These are phyloP conservation scores for Hyposoter didymator DNA, from an alignment of 2,888 invertebrate species.

Conservation along the genomic window DNA sequence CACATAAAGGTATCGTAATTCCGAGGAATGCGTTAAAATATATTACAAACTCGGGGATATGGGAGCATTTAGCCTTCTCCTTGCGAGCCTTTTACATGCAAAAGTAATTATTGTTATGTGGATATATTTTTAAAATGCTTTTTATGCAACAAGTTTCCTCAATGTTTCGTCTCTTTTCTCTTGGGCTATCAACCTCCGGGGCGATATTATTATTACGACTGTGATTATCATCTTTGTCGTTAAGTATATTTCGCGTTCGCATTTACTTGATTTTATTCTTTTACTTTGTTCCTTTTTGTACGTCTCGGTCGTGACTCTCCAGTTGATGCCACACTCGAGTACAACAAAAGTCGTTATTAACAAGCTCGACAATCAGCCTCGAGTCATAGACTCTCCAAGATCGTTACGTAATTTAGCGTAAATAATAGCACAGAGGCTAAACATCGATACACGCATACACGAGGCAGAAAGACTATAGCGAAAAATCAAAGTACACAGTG, in stretches of 20 bases:
- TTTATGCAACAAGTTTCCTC: constrained; percentile 18
- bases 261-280: constrained; percentile 33
- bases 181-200: constrained; percentile 28
- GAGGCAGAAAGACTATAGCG: not conserved
- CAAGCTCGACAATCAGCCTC: constrained; percentile 51
- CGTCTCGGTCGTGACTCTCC: constrained; percentile 23
- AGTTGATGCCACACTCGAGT: constrained; percentile 50
- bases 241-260: constrained; percentile 60
- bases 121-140: constrained; percentile 10
- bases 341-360: constrained; percentile 62
- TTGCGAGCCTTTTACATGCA: constrained; percentile 30
- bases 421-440: constrained; percentile 53
- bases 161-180: constrained; percentile 22
- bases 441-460: not conserved
- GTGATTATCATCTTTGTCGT: constrained; percentile 60
- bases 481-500: constrained; percentile 12
- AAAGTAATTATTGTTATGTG: constrained; percentile 30
- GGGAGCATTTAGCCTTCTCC: constrained; percentile 15
- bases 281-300: constrained; percentile 24
- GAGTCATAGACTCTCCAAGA: constrained; percentile 40
- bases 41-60: constrained; percentile 10
- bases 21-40: constrained; percentile 27
- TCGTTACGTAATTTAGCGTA: constrained; percentile 59
- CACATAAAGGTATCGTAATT: constrained; percentile 38
- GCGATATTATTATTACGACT: constrained; percentile 29